phyloP scores from a whole-genome alignment of 2,888 invertebrate species.

The Girardia tigrina region DNA sequence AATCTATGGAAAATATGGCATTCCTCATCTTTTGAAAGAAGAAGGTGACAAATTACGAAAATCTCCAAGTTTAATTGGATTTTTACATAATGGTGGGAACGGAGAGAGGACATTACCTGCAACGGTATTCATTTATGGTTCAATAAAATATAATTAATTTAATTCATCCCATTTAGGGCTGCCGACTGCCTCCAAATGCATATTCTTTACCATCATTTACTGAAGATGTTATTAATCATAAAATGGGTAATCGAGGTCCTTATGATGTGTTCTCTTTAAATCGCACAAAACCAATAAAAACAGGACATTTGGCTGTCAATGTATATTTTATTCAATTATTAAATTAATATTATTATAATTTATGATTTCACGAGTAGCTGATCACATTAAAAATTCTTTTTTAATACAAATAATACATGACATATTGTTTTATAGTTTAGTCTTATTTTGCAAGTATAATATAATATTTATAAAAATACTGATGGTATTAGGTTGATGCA shows the following conservation, averaged over 20 bases:
- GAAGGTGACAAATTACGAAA: conserved; percentile 43
- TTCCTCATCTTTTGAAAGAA: conserved; percentile 45
- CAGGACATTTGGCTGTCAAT: conserved; percentile 45
- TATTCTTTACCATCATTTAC: conserved; percentile 45
- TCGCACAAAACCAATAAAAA: conserved; percentile 44
- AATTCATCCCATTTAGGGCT: conserved; percentile 41
- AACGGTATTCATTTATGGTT: conserved; percentile 23
- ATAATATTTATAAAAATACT: too few relatives aligned
- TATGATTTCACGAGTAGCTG: too few relatives aligned
- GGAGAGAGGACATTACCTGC: conserved; percentile 38
- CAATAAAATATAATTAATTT: not conserved
- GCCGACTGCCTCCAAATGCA: conserved; percentile 45
- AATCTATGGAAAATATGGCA: conserved; percentile 47
- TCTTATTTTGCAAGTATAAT: too few relatives aligned
- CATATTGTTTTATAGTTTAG: too few relatives aligned
- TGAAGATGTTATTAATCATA: conserved; percentile 42
- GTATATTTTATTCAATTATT: conserved; percentile 43
- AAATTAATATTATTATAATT: too few relatives aligned
- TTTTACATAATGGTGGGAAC: conserved; percentile 41
- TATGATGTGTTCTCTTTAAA: conserved; percentile 49
- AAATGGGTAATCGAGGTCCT: conserved; percentile 44
- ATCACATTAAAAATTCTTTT: too few relatives aligned
- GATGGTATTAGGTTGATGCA: too few relatives aligned
- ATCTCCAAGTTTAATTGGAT: conserved; percentile 44
- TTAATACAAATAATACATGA: too few relatives aligned